These are phyloP conservation scores for Meloidogyne hapla DNA, from an alignment of 1,140 invertebrate species.

Conservation along the genomic window DNA sequence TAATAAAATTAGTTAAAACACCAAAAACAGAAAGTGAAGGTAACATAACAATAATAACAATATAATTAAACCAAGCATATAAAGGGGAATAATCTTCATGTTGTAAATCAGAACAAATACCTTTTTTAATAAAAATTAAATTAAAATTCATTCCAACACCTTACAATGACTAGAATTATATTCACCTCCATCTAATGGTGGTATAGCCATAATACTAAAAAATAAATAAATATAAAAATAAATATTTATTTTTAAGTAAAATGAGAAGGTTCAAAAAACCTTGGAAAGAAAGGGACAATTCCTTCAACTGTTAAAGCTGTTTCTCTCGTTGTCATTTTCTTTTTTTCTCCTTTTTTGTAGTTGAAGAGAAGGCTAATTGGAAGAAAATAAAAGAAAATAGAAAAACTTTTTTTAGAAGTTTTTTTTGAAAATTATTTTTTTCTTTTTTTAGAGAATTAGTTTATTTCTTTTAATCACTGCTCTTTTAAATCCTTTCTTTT, in stretches of 20 bases:
- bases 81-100: conserved; percentile 63
- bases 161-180: conserved; percentile 22
- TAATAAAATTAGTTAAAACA: conserved; percentile 56
- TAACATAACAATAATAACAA: conserved; percentile 58
- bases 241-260: conserved; percentile 1
- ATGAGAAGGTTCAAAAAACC: conserved; percentile 3
- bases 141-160: not conserved
- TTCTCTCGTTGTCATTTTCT: no score
- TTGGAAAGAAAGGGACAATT: conserved; percentile 28
- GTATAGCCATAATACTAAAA: conserved; percentile 21
- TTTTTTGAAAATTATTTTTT: no score
- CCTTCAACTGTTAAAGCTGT: conserved; percentile 9
- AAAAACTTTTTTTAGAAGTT: not conserved
- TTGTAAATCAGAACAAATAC: conserved; percentile 40
- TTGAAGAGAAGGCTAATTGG: conserved; percentile 5
- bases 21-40: conserved; percentile 59
- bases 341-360: not conserved
- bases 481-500: not conserved
- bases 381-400: not conserved
- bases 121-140: not conserved
- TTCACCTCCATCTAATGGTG: not conserved
- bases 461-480: not conserved
- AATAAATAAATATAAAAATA: not conserved
- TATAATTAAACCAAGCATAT: conserved; percentile 63
- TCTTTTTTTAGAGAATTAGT: not conserved